phyloP scores from a whole-genome alignment of 2,797 vertebrate genomes.

The Anguilla pacifica region DNA sequence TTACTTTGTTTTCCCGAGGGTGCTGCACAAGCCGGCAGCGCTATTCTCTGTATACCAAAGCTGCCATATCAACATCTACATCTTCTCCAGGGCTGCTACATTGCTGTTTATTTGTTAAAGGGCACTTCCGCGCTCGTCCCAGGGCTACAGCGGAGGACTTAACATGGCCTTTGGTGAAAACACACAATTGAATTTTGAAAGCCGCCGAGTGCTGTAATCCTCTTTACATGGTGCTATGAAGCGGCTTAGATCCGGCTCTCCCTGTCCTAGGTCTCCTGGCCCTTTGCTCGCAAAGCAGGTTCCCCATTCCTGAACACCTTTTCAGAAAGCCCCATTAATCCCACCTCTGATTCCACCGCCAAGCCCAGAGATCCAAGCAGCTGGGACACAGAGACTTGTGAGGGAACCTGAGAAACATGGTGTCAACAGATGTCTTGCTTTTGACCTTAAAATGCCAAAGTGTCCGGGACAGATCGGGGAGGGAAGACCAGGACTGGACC shows the following conservation, averaged over 20 bases:
- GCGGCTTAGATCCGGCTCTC: neutral
- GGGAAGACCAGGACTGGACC: too few relatives aligned
- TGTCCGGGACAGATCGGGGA: too few relatives aligned
- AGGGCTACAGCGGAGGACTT: neutral
- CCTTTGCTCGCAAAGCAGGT: neutral
- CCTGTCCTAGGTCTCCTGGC: neutral
- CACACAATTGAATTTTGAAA: slow-evolving; percentile 5
- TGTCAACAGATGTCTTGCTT: too few relatives aligned
- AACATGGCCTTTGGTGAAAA: neutral
- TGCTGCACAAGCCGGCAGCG: neutral
- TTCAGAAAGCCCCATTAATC: neutral
- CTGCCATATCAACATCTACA: neutral
- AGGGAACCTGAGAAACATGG: neutral
- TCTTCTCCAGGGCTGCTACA: neutral
- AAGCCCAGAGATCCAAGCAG: neutral
- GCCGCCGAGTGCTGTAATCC: neutral
- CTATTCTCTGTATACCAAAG: neutral
- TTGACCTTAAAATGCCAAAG: too few relatives aligned
- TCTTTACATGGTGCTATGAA: neutral
- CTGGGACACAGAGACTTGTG: neutral
- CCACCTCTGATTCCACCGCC: neutral
- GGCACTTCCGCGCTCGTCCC: neutral
- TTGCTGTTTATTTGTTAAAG: slow-evolving; percentile 12
- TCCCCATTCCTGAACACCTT: neutral
- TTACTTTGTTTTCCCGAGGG: neutral